A percentile compares a stretch with the other conserved stretches of the same genome.
Evolutionary conservation across 2,113 vertebrate genomes (phyloP).

Genomic region (Spea multiplicata): DNA sequence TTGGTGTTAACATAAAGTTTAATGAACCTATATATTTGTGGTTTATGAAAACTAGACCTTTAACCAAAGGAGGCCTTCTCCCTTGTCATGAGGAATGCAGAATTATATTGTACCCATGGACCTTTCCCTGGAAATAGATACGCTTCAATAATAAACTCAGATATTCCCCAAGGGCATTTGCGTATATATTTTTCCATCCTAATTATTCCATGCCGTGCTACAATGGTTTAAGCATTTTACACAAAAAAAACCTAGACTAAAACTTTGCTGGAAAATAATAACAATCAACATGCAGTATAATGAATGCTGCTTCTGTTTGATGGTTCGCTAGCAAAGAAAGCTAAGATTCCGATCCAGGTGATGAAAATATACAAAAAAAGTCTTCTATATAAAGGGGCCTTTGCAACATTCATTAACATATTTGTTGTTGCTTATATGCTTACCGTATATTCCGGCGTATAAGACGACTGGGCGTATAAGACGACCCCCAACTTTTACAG

Average conservation of each 20-base stretch:
- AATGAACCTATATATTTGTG: conserved; percentile 5
- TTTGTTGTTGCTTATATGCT: too few relatives aligned
- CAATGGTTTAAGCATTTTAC: background rate
- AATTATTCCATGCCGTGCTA: conserved; percentile 14
- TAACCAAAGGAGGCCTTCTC: background rate
- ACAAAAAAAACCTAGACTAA: background rate
- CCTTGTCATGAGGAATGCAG: background rate
- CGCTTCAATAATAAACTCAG: conserved; percentile 20
- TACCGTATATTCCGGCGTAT: too few relatives aligned
- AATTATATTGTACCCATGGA: background rate
- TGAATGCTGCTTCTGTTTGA: background rate
- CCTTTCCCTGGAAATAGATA: conserved; percentile 18
- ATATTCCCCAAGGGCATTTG: background rate
- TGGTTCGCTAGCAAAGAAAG: too few relatives aligned
- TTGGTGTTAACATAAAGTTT: background rate
- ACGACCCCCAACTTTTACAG: too few relatives aligned
- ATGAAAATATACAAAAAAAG: too few relatives aligned
- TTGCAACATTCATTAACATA: too few relatives aligned
- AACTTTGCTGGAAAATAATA: background rate
- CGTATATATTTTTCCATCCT: conserved; percentile 11
- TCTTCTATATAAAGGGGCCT: too few relatives aligned
- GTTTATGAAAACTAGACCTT: background rate
- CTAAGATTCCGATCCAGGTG: too few relatives aligned
- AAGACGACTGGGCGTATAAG: too few relatives aligned
- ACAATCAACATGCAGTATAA: background rate